Percentiles rank a stretch among this genome's conserved stretches.
Evolutionary conservation across 1,140 invertebrate species (phyloP).

Genomic region (Leptestheria dahalacensis): DNA sequence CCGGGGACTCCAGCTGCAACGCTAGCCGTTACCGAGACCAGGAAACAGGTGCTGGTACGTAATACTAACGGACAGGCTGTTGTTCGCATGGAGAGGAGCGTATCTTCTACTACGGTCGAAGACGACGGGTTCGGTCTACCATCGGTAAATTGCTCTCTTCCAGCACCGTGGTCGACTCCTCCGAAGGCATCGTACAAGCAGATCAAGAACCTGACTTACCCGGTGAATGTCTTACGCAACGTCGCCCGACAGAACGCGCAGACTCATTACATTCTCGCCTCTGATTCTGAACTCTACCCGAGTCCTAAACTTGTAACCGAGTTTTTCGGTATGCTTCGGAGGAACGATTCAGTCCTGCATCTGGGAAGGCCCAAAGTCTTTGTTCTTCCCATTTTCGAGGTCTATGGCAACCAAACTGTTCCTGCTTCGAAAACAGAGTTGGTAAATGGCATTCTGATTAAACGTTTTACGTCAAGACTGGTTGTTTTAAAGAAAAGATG

Average conservation of each 20-base stretch:
- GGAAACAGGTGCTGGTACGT: neutral
- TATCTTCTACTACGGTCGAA: neutral
- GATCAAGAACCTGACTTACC: conserved; percentile 58
- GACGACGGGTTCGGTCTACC: conserved; percentile 17
- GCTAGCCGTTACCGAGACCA: neutral
- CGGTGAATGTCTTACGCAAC: conserved; percentile 74
- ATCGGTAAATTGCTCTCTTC: conserved; percentile 48
- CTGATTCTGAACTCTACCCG: conserved; percentile 77
- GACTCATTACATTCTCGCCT: conserved; percentile 69
- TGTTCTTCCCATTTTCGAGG: conserved; percentile 67
- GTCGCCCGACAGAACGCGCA: conserved; percentile 62
- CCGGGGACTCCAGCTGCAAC: neutral
- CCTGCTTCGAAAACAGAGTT: conserved; percentile 58
- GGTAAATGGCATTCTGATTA: conserved; percentile 22
- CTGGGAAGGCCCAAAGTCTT: conserved; percentile 52
- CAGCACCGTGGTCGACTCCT: conserved; percentile 47
- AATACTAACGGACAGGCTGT: conserved; percentile 19
- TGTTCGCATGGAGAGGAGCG: conserved; percentile 39
- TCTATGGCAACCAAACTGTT: conserved; percentile 44
- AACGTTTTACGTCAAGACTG: conserved; percentile 15
- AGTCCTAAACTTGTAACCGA: conserved; percentile 55
- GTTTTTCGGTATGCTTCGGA: conserved; percentile 66
- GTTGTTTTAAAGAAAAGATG: no score
- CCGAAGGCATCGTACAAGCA: conserved; percentile 48
- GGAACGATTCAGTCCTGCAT: conserved; percentile 44